phyloP scores from a whole-genome alignment of 2,113 vertebrate species.

The Phainopepla nitens region DNA sequence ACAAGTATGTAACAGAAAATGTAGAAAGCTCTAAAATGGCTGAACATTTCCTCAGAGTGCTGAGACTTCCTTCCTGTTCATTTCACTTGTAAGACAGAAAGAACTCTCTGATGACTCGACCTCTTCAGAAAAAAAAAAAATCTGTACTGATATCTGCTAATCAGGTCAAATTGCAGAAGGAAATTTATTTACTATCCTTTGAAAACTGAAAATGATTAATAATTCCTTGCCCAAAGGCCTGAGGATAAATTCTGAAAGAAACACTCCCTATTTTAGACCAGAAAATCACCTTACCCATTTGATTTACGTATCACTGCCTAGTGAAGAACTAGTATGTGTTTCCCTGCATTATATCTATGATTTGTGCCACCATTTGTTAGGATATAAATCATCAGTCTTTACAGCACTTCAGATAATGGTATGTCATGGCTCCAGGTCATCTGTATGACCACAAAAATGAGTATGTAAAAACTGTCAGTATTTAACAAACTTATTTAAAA shows the following conservation, averaged over 20 bases:
- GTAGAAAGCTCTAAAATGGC: background rate
- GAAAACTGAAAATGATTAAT: background rate
- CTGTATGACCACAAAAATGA: background rate
- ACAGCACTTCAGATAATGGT: background rate
- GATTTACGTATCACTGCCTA: background rate
- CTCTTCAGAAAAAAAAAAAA: background rate
- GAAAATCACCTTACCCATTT: background rate
- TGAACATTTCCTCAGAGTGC: background rate
- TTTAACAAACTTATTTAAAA: background rate
- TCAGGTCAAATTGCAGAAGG: background rate
- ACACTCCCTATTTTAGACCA: background rate
- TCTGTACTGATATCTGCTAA: background rate
- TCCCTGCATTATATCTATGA: background rate
- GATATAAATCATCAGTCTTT: background rate
- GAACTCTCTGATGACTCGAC: background rate
- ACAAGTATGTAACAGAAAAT: background rate
- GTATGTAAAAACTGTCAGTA: background rate
- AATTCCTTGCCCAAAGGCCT: background rate
- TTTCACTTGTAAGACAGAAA: background rate
- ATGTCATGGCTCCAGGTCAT: background rate
- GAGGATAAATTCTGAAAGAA: conserved; percentile 5
- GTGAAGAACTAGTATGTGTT: background rate
- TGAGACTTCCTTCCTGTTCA: background rate
- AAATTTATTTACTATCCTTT: background rate
- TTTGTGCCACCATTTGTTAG: background rate